Conservation (phyloP, 1,140 invertebrate genomes). For the Micrasema longulum region DNA sequence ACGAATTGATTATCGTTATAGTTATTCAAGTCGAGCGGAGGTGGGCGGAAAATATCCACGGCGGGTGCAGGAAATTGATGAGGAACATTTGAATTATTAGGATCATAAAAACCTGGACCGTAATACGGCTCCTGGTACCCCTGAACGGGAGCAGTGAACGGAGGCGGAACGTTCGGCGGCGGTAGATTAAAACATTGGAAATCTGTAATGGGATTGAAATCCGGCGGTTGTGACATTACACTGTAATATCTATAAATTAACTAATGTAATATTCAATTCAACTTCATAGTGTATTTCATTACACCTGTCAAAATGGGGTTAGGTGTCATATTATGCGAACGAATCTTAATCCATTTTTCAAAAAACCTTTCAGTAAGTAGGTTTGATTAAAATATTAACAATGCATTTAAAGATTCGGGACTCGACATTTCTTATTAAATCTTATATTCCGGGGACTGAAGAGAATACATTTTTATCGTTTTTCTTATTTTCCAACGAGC, state of each 20-base stretch:
- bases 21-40: neutral
- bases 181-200: constrained; percentile 32
- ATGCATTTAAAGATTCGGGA: too few relatives aligned
- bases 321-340: too few relatives aligned
- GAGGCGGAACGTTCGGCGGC: constrained; percentile 38
- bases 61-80: neutral
- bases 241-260: neutral
- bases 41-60: constrained; percentile 18
- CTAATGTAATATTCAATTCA: too few relatives aligned
- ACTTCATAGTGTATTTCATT: too few relatives aligned
- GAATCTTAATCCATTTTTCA: too few relatives aligned
- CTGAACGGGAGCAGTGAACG: neutral
- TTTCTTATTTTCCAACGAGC: too few relatives aligned
- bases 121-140: constrained; percentile 13
- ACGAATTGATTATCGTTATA: neutral
- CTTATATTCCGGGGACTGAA: too few relatives aligned
- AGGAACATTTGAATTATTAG: neutral
- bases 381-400: too few relatives aligned
- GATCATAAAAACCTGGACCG: neutral
- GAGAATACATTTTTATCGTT: too few relatives aligned
- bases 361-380: too few relatives aligned
- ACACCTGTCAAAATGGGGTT: too few relatives aligned
- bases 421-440: too few relatives aligned
- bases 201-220: neutral
- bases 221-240: neutral